These are phyloP conservation scores for Phyllotreta cruciferae DNA, from an alignment of 2,888 invertebrate genomes.

Conservation along the genomic window DNA sequence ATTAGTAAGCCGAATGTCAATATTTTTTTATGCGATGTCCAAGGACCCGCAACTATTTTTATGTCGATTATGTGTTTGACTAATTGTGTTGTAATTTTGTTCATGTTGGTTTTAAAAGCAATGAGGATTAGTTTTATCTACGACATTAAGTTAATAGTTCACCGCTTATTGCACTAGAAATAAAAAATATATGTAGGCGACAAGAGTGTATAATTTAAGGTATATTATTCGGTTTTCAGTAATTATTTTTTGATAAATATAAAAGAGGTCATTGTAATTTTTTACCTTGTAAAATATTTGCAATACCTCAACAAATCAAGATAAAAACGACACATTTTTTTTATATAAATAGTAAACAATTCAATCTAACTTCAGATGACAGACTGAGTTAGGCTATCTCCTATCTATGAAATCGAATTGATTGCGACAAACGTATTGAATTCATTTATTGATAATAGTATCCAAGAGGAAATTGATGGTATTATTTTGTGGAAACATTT, in stretches of 20 bases:
- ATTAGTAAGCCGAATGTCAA: slow-evolving; percentile 27
- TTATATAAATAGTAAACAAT: no score
- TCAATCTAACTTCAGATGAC: no score
- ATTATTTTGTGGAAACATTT: neutral
- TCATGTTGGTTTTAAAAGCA: slow-evolving; percentile 10
- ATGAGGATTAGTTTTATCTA: slow-evolving; percentile 16
- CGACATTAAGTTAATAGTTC: slow-evolving; percentile 6
- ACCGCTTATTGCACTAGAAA: slow-evolving; percentile 7
- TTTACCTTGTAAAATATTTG: no score
- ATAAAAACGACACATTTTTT: no score
- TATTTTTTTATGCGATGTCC: slow-evolving; percentile 16
- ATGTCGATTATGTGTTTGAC: slow-evolving; percentile 4
- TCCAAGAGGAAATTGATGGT: no score
- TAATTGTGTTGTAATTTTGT: slow-evolving; percentile 15
- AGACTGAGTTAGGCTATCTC: no score
- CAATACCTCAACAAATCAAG: no score
- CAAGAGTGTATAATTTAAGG: neutral
- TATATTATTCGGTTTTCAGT: slow-evolving; percentile 2
- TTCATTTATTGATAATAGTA: no score
- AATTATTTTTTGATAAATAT: neutral
- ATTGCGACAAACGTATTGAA: no score
- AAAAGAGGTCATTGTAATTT: no score
- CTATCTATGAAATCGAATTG: no score
- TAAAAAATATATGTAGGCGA: slow-evolving; percentile 1
- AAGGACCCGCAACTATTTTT: slow-evolving; percentile 13